Conservation (phyloP, 2,797 vertebrate species). For the Enteromius anoplus region DNA sequence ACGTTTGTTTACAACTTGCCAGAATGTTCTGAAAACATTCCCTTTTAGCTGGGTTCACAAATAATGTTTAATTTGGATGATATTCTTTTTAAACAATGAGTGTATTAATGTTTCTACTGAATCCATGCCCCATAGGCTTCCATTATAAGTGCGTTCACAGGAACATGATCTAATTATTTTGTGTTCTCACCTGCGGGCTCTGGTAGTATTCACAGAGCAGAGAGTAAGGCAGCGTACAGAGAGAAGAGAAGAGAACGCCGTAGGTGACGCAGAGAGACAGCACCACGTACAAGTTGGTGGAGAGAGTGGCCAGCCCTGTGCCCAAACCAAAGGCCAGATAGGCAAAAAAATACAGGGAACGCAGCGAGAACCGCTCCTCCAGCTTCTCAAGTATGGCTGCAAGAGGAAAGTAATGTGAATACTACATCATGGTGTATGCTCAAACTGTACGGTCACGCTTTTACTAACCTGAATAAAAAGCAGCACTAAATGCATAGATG, state of each 20-base stretch:
- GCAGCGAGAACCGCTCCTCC: constrained; percentile 90
- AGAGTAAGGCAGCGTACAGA: constrained; percentile 98
- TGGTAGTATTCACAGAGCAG: constrained; percentile 99
- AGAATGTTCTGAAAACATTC: not conserved
- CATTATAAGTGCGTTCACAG: no score
- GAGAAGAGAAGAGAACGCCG: constrained; percentile 93
- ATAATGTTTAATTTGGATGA: not conserved
- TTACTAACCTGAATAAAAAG: constrained; percentile 92
- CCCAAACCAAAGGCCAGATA: constrained; percentile 95
- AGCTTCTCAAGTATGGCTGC: constrained; percentile 94
- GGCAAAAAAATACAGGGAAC: constrained; percentile 95
- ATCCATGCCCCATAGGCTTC: not conserved
- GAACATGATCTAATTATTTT: not conserved
- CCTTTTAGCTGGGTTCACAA: not conserved
- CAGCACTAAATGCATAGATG: constrained; percentile 97
- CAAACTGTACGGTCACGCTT: not conserved
- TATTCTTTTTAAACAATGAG: not conserved
- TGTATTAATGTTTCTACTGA: not conserved
- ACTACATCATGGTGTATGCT: not conserved
- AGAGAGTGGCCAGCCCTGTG: constrained; percentile 92
- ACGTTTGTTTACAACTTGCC: not conserved
- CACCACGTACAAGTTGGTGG: constrained; percentile 92
- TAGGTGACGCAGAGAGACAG: constrained; percentile 94
- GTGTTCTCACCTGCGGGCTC: constrained; percentile 86
- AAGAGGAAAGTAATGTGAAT: constrained; percentile 18